Evolutionary conservation across 2,113 vertebrate species (phyloP), one percentile per base, ranked within the genome.

Genomic region (Cryptomyrus ogoouensis): DNA sequence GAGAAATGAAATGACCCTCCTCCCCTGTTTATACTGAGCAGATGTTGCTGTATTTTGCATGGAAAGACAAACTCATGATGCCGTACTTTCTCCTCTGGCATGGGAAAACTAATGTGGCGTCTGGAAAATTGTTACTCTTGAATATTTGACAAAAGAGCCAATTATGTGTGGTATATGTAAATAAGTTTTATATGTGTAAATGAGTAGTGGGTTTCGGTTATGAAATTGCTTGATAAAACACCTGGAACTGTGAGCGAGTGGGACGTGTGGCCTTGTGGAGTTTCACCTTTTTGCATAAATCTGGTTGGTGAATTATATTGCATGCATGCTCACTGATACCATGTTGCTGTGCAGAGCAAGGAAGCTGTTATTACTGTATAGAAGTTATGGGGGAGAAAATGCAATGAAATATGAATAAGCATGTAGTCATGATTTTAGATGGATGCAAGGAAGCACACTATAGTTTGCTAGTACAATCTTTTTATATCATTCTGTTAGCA

Each of bases 161-260:
- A 35, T 87, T 53, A 87, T 35, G 27, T 27, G 27, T 53, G 27
- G 50, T 53, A 35, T 56, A 87, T 53, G 27, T 56, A 87, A 87
- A 56, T 87, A 53, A 31, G 49, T 87, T 87, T 39, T 35, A 50
- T 84, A 42, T 50, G 50, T 86, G 83, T 50, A 86, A 86, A 86
- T 86, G n/a, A 50, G 44, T 27, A 9, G 9, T 50, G 24, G 44
- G n/a, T 50, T 86, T 86, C 17, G 44, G 46, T 49, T 31, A 49
- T n/a, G 44, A 27, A 80, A 80, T 42, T 39, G 74, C 35, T 80
- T 39, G 31, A 80, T 42, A 80, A 80, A 42, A 17, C 74, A 39
- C 4, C 70, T 77, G 70, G 31, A 77, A 77, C 5, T 35, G 47
- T 87, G 50, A 52, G 31, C 6, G 27, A 53, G 49, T n/a, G 50